phyloP scores from a whole-genome alignment of 2,888 invertebrate species.

The Chouioia cunea region DNA sequence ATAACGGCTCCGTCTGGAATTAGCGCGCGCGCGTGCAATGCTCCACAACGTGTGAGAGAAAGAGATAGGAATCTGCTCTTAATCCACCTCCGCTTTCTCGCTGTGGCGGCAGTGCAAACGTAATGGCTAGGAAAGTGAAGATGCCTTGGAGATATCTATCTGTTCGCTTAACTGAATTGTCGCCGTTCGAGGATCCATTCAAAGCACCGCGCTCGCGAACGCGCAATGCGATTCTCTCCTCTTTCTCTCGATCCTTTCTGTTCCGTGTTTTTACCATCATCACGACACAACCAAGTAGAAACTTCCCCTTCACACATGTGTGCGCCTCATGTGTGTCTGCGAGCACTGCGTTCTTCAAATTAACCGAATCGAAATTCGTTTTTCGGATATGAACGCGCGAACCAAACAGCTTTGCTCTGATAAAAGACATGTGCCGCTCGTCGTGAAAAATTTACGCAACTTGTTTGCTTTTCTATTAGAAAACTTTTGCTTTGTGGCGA shows the following conservation, averaged over 20 bases:
- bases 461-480: neutral
- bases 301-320: neutral
- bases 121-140: slow-evolving; percentile 33
- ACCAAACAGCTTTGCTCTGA: no score
- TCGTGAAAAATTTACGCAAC: neutral
- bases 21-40: slow-evolving; percentile 52
- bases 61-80: slow-evolving; percentile 44
- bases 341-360: no score
- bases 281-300: neutral
- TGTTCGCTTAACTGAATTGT: slow-evolving; percentile 36
- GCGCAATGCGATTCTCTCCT: slow-evolving; percentile 4
- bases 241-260: slow-evolving; percentile 17
- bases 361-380: no score
- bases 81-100: slow-evolving; percentile 46
- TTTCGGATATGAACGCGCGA: no score
- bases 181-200: slow-evolving; percentile 17
- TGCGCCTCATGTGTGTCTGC: no score
- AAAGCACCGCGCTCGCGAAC: neutral
- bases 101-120: neutral
- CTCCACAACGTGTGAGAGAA: slow-evolving; percentile 11
- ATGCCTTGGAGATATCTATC: slow-evolving; percentile 35
- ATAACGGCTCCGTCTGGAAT: slow-evolving; percentile 65
- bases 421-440: no score
- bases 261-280: neutral
- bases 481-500: neutral